A percentile compares a stretch with the other conserved stretches of the same genome.
Conservation (phyloP, 2,113 vertebrate genomes). For the Herpetotheres cachinnans region DNA sequence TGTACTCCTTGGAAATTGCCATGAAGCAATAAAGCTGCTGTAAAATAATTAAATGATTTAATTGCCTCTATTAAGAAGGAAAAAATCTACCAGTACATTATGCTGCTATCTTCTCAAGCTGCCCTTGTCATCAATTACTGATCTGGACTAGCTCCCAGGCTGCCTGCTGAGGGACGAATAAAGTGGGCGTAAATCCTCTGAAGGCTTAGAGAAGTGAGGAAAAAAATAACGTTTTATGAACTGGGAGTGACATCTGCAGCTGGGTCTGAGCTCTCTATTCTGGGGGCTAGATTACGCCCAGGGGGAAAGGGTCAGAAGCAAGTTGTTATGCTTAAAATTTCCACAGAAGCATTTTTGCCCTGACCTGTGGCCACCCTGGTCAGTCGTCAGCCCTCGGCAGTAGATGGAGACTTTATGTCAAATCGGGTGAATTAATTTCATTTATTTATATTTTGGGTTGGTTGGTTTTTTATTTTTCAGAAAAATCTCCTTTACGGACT, state of each 20-base stretch:
- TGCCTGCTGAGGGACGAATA: neutral
- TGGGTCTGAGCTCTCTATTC: neutral
- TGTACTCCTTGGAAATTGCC: neutral
- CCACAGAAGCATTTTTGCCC: neutral
- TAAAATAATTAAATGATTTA: constrained; percentile 17
- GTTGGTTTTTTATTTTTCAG: neutral
- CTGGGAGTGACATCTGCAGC: neutral
- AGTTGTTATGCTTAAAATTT: neutral
- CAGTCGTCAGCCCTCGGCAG: fast-evolving
- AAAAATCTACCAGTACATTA: neutral
- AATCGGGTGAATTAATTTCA: neutral
- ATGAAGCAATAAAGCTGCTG: neutral
- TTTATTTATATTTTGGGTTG: neutral
- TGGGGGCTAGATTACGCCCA: fast-evolving
- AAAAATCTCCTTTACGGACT: neutral
- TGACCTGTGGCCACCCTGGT: neutral
- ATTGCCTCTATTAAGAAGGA: constrained; percentile 10
- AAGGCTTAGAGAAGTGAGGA: neutral
- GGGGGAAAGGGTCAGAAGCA: neutral
- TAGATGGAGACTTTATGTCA: neutral
- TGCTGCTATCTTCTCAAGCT: neutral
- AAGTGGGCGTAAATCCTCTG: neutral
- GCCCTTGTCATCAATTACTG: neutral
- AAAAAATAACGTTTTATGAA: neutral
- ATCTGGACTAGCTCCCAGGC: neutral